phyloP scores from a whole-genome alignment of 2,888 invertebrate genomes.

The Xestia xanthographa region DNA sequence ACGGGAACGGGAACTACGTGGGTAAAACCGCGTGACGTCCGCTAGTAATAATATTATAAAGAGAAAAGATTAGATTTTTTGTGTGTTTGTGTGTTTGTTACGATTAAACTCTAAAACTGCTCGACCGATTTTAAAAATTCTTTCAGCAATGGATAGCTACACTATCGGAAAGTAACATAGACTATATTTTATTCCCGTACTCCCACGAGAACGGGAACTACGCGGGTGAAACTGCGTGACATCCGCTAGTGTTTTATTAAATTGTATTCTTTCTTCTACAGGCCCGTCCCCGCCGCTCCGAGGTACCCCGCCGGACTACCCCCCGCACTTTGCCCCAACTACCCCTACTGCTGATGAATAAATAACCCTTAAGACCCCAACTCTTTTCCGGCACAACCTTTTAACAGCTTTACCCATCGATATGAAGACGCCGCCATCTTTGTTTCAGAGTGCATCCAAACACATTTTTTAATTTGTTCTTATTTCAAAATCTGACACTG shows the following conservation, averaged over 20 bases:
- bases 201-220: no score
- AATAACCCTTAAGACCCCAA: constrained; percentile 50
- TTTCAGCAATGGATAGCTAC: no score
- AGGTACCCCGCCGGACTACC: constrained; percentile 89
- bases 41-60: no score
- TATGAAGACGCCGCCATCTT: constrained; percentile 26
- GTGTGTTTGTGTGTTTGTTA: no score
- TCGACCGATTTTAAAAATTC: no score
- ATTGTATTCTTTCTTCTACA: constrained; percentile 66
- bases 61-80: no score
- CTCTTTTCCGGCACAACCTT: constrained; percentile 42
- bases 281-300: constrained; percentile 78
- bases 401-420: constrained; percentile 36
- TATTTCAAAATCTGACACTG: constrained; percentile 20
- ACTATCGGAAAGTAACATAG: no score
- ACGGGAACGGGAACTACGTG: no score
- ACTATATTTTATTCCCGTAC: no score
- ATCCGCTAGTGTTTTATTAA: background rate
- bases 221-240: no score
- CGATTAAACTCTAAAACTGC: no score
- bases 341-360: constrained; percentile 89
- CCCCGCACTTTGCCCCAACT: constrained; percentile 90
- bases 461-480: constrained; percentile 24
- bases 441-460: constrained; percentile 26
- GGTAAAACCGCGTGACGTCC: no score